Evolutionary conservation across 2,888 invertebrate species (phyloP).

Genomic region (Leptura quadrifasciata): DNA sequence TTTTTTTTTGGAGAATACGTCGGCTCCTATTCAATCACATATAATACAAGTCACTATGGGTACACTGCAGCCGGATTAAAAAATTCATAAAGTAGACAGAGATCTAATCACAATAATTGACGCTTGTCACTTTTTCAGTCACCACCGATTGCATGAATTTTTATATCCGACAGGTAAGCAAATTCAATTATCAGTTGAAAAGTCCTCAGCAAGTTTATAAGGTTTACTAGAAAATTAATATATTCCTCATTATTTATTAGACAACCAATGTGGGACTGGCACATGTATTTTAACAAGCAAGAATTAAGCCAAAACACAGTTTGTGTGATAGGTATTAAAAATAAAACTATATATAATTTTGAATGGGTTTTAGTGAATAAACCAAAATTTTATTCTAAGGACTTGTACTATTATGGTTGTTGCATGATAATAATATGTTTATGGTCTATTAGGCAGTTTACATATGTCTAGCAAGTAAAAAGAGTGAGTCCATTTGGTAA

Average conservation of each 20-base stretch:
- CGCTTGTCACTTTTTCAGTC: conserved; percentile 4
- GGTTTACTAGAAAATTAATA: neutral
- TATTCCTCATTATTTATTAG: neutral
- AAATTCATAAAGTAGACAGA: conserved; percentile 3
- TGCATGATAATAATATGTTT: too few species aligned
- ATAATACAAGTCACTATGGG: neutral
- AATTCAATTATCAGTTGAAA: neutral
- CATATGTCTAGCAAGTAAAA: too few species aligned
- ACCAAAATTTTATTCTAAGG: too few species aligned
- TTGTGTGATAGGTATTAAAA: too few species aligned
- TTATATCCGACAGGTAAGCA: neutral
- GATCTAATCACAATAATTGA: neutral
- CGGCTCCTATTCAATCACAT: neutral
- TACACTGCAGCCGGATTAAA: neutral
- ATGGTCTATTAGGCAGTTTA: too few species aligned
- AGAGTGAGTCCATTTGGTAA: too few species aligned
- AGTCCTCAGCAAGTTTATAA: neutral
- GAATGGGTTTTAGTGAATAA: too few species aligned
- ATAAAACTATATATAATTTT: too few species aligned
- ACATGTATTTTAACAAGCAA: too few species aligned
- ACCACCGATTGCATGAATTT: conserved; percentile 1
- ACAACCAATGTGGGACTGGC: neutral
- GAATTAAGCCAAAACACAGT: too few species aligned
- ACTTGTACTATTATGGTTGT: too few species aligned
- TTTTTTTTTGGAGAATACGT: neutral